Conservation (phyloP, 2,113 vertebrate species). For the Clupea harengus region DNA sequence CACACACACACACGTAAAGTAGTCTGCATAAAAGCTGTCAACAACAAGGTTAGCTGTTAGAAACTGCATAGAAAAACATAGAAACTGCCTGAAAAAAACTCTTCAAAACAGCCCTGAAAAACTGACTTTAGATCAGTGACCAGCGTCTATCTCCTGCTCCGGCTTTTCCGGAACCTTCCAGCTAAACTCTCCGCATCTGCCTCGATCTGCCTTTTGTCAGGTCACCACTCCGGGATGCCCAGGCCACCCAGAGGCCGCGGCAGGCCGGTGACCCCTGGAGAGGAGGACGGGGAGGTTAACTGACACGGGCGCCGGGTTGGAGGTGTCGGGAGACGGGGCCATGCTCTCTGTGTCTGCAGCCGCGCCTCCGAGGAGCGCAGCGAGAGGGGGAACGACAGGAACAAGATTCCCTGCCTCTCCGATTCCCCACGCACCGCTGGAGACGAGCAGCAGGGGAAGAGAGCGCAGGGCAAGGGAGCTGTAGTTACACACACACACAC, state of each 20-base stretch:
- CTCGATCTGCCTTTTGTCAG: background rate
- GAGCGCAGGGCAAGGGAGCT: background rate
- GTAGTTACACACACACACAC: background rate
- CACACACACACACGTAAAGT: background rate
- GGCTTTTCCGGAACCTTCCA: background rate
- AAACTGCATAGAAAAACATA: no score
- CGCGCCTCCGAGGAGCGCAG: background rate
- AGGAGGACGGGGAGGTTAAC: background rate
- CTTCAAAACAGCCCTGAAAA: no score
- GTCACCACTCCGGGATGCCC: background rate
- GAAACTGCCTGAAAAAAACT: no score
- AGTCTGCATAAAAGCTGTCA: background rate
- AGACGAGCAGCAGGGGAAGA: background rate
- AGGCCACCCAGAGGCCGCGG: background rate
- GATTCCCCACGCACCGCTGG: background rate
- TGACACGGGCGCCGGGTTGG: background rate
- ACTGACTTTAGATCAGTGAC: background rate
- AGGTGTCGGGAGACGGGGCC: background rate
- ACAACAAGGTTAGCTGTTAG: background rate
- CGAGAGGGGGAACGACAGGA: background rate
- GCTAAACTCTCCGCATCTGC: background rate
- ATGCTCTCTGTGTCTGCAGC: background rate
- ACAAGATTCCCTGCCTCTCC: background rate
- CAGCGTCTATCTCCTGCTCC: background rate
- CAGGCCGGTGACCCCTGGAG: background rate